Conservation (phyloP, 1,140 invertebrate species). For the Meloidogyne chitwoodi region DNA sequence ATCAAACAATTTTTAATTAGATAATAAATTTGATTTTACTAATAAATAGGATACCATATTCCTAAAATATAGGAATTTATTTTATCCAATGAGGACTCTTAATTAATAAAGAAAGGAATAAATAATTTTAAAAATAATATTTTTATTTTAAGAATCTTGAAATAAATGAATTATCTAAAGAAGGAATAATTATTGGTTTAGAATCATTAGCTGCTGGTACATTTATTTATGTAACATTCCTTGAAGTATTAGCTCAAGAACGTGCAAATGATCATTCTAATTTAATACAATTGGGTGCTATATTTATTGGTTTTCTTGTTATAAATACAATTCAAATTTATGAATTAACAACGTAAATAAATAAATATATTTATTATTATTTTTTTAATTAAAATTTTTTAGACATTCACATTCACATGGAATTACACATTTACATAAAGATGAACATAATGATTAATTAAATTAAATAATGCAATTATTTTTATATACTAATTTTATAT, state of each 20-base stretch:
- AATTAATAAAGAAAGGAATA: too few species aligned
- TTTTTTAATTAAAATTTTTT: not conserved
- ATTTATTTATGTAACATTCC: conserved; percentile 56
- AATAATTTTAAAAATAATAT: too few species aligned
- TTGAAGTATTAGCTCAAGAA: conserved; percentile 51
- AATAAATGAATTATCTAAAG: conserved; percentile 43
- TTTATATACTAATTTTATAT: too few species aligned
- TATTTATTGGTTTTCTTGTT: conserved; percentile 49
- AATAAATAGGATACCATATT: too few species aligned
- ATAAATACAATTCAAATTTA: conserved; percentile 45
- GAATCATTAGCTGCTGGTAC: conserved; percentile 57
- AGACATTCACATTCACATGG: not conserved
- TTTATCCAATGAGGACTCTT: too few species aligned
- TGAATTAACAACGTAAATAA: conserved; percentile 13
- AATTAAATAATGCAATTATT: not conserved
- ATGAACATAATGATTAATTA: not conserved
- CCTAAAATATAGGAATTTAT: too few species aligned
- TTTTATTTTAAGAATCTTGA: conserved; percentile 35
- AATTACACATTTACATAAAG: not conserved
- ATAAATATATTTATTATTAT: not conserved
- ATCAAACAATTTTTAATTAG: too few species aligned
- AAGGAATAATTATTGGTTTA: conserved; percentile 49
- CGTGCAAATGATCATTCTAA: conserved; percentile 53
- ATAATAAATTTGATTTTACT: too few species aligned
- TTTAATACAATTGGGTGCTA: conserved; percentile 49